Evolutionary conservation across 1,140 invertebrate species (phyloP).

Genomic region (Oedothorax gibbosus): DNA sequence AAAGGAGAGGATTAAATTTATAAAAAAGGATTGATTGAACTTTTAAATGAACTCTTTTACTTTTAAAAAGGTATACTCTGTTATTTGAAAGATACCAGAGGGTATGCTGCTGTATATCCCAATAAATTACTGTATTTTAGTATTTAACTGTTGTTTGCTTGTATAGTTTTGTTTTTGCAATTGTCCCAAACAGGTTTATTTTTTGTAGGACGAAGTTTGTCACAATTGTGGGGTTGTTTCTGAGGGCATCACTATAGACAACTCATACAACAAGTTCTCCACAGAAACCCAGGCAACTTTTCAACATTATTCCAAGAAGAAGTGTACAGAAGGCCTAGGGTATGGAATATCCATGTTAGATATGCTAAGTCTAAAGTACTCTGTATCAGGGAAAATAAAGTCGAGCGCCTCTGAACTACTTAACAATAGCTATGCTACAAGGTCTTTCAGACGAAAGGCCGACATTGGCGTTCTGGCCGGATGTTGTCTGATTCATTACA

Average conservation of each 20-base stretch:
- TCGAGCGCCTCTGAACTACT: background rate
- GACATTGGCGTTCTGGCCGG: slow-evolving; percentile 31
- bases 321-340: background rate
- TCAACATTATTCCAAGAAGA: background rate
- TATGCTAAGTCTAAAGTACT: background rate
- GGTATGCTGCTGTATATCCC: too few species aligned
- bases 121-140: too few species aligned
- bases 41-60: too few species aligned
- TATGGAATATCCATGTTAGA: slow-evolving; percentile 22
- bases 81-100: too few species aligned
- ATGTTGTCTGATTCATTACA: slow-evolving; percentile 22
- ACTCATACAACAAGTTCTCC: background rate
- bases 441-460: background rate
- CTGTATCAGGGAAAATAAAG: background rate
- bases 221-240: slow-evolving; percentile 32
- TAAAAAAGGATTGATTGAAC: too few species aligned
- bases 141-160: background rate
- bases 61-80: too few species aligned
- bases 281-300: background rate
- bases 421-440: background rate
- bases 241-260: slow-evolving; percentile 9
- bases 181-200: background rate
- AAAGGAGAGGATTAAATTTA: too few species aligned
- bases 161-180: background rate
- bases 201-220: slow-evolving; percentile 31